Evolutionary conservation across 2,888 invertebrate genomes (phyloP), one percentile per base, ranked within the genome.

Genomic region (Ectemnius continuus): DNA sequence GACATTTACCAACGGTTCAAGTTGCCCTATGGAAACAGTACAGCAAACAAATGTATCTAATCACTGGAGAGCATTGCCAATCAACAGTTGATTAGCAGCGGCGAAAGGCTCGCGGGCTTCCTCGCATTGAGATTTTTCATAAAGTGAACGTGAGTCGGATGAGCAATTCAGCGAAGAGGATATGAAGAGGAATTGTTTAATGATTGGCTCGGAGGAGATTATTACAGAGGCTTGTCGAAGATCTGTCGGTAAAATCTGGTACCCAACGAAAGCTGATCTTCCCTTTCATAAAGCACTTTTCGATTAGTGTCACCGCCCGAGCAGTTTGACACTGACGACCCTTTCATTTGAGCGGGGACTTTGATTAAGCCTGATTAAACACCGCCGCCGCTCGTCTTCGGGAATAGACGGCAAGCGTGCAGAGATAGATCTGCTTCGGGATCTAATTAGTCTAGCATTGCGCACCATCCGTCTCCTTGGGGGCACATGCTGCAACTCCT

Each of bases 371-470:
- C 58, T 70, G 77, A 77, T 77, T 77, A 77, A 77, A 67, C 77
- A 47, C 8, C 36, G 11, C 36, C 36, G 58, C 61, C 52, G 52
- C 52, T 61, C 8, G 52, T 36, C 36, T 36, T 36, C 36, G 36
- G 36, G 36, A 8, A 36, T 36, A 36, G 36, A 8, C 5, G 64
- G 45, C 62, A 20, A 26, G 45, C 67, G 59, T 61, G 45, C 64
- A 36, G 52, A 13, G 64, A 68, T 65, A 69, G 69, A 68, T 65
- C 72, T 77, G 67, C 80, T 82, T 83, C 71, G 77, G 79, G 77
- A 85, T 84, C 84, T 85, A 85, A 86, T 86, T 86, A 86, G 85
- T 86, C 73, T 73, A 79, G 80, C 78, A 81, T 80, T 75, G 71
- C 79, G 70, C 79, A 78, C 77, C 79, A 78, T 80, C 78, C 73